Conservation (phyloP, 2,888 invertebrate genomes). For the Pelosia muscerda region DNA sequence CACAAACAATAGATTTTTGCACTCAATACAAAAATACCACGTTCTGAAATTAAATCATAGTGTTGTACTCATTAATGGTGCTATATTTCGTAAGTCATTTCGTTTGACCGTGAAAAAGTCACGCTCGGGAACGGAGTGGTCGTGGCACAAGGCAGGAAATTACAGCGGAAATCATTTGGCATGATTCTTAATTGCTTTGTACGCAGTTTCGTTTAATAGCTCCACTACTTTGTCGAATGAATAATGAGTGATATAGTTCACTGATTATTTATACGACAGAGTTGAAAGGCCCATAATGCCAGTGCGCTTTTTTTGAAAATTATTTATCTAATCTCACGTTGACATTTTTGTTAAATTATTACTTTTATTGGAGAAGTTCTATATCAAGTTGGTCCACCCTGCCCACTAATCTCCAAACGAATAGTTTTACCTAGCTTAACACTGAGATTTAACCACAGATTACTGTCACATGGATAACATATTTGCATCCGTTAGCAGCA, state of each 20-base stretch:
- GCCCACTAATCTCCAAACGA: too few species aligned
- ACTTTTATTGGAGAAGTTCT: too few species aligned
- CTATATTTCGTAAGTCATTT: conserved; percentile 48
- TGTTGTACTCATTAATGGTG: conserved; percentile 40
- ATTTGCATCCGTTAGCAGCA: too few species aligned
- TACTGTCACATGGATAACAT: too few species aligned
- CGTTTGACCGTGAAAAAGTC: conserved; percentile 50
- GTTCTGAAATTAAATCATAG: conserved; percentile 42
- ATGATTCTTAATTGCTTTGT: conserved; percentile 29
- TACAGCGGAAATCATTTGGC: conserved; percentile 47
- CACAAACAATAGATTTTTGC: conserved; percentile 35
- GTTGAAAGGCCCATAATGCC: neutral
- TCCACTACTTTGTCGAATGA: conserved; percentile 15
- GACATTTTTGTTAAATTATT: too few species aligned
- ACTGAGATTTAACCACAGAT: too few species aligned
- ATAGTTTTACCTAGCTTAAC: too few species aligned
- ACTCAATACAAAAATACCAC: conserved; percentile 37
- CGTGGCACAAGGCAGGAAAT: conserved; percentile 39
- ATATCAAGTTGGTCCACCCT: too few species aligned
- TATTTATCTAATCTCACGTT: too few species aligned
- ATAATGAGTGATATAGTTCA: conserved; percentile 7
- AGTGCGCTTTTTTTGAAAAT: neutral
- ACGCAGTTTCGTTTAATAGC: conserved; percentile 15
- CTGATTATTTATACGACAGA: neutral
- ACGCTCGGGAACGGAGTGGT: conserved; percentile 34